phyloP scores from a whole-genome alignment of 2,888 invertebrate species.

The Patella caerulea region DNA sequence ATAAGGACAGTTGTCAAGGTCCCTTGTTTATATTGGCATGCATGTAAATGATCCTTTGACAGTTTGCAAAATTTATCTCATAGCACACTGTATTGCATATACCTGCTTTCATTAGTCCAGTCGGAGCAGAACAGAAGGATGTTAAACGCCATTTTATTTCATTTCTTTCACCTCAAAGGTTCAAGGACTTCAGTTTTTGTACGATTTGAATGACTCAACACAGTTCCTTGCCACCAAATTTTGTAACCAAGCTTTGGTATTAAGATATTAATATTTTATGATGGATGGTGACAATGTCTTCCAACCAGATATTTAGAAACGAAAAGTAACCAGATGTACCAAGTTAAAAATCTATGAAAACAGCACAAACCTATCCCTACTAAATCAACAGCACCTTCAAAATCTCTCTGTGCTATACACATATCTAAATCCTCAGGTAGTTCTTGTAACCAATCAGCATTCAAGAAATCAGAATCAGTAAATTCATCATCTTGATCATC shows the following conservation, averaged over 20 bases:
- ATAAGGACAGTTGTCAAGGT: no score
- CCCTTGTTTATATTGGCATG: no score
- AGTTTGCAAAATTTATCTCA: no score
- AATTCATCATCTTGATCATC: slow-evolving; percentile 44
- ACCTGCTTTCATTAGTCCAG: no score
- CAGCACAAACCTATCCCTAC: slow-evolving; percentile 77
- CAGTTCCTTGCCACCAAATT: no score
- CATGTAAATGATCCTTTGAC: no score
- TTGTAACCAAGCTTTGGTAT: no score
- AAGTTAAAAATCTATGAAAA: background rate
- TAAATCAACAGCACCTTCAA: slow-evolving; percentile 89
- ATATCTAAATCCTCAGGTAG: slow-evolving; percentile 95
- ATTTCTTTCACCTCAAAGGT: background rate
- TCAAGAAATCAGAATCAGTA: slow-evolving; percentile 63
- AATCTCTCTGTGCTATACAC: slow-evolving; percentile 93
- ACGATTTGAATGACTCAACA: no score
- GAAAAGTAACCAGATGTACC: background rate
- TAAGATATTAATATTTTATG: no score
- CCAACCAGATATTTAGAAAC: background rate
- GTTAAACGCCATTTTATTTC: no score
- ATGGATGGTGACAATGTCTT: background rate
- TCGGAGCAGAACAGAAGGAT: no score
- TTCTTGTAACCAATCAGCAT: slow-evolving; percentile 84
- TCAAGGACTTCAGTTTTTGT: background rate
- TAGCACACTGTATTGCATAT: no score